These are phyloP conservation scores for Coregonus sp. DNA, from an alignment of 2,797 vertebrate genomes.

Conservation along the genomic window DNA sequence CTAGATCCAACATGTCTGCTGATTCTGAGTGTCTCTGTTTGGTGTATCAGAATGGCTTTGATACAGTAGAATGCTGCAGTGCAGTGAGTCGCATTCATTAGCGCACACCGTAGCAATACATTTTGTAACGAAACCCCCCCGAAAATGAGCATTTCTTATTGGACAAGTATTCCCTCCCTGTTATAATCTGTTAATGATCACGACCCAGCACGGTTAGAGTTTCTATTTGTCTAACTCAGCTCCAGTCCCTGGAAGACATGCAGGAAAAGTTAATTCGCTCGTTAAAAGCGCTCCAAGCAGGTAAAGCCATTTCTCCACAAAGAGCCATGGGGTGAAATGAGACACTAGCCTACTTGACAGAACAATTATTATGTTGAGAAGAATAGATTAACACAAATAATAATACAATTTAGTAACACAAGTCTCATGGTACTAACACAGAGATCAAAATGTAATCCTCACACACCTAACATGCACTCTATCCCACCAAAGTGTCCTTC, in stretches of 20 bases:
- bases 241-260: slow-evolving; percentile 69
- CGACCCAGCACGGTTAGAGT: background rate
- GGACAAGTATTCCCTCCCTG: background rate
- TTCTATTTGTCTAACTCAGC: slow-evolving; percentile 1
- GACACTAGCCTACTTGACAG: slow-evolving; percentile 25
- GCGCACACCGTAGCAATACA: background rate
- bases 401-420: slow-evolving; percentile 14
- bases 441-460: background rate
- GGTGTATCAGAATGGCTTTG: slow-evolving; percentile 60
- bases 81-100: background rate
- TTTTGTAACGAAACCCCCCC: background rate
- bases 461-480: background rate
- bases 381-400: slow-evolving; percentile 8
- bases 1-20: slow-evolving; percentile 50
- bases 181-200: background rate
- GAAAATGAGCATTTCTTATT: background rate
- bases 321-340: slow-evolving; percentile 25
- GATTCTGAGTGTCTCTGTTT: slow-evolving; percentile 28
- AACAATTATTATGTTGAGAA: slow-evolving; percentile 32
- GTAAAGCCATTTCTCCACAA: slow-evolving; percentile 48
- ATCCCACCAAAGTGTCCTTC: slow-evolving; percentile 2
- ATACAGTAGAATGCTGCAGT: slow-evolving; percentile 47
- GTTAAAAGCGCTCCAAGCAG: slow-evolving; percentile 63
- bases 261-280: slow-evolving; percentile 67
- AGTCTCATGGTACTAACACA: background rate